Conservation (phyloP, 2,113 vertebrate genomes). For the rabbit (Oryctolagus cuniculus) region mOryCun1.1 NC_091433.1:66815501-66816000, state of each 20-base stretch:
- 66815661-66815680: constrained; percentile 5
- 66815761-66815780: not conserved
- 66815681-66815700: not conserved
- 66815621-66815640: not conserved
- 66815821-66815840: not conserved
- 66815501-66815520: constrained; percentile 44
- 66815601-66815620: constrained; percentile 43
- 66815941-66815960: not conserved
- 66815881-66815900: not conserved
- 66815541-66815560: constrained; percentile 60
- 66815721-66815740: constrained; percentile 1
- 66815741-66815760: not conserved
- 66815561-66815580: not conserved
- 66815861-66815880: not conserved
- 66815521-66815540: constrained; percentile 67
- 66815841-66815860: not conserved
- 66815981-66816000: not conserved
- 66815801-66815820: not conserved
- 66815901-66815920: not conserved
- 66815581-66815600: constrained; percentile 14
- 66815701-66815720: not conserved
- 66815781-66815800: not conserved
- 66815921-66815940: not conserved
- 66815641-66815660: not conserved
- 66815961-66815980: not conserved